Base-by-base conservation (phyloP, 2,888 invertebrate genomes). In the Trichacis sp. region DNA sequence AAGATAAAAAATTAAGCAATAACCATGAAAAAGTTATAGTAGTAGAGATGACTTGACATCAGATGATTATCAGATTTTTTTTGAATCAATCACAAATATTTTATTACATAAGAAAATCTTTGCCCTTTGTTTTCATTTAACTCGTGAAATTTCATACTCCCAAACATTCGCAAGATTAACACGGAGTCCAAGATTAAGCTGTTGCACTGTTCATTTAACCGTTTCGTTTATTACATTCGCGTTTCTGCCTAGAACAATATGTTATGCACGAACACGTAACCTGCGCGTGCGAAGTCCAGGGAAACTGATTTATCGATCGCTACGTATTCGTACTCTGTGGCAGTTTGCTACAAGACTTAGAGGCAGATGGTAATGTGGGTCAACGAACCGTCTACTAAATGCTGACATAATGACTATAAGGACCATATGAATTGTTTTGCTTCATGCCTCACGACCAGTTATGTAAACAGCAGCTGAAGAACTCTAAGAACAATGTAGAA, bases 241-340 rank as follows among this genome's bases (percentile, higher is more conserved):
- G n/a, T n/a, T n/a, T n/a, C n/a, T n/a, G n/a, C n/a, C n/a, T n/a
- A n/a, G n/a, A n/a, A n/a, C n/a, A n/a, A n/a, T n/a, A n/a, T n/a
- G n/a, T n/a, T n/a, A n/a, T n/a, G 2, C 42, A 42, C 18, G 18
- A 42, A 6, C 42, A 11, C 47, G 48, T 59, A 47, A 47, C 47
- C 55, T 56, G 76, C 74, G 77, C 73, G 73, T 77, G 77, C 75
- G 72, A 70, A 64, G 65, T 77, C 60, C 71, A 52, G 18, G 53
- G 57, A 68, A 70, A 77, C 74, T 73, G 76, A 77, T 77, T 77
- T 77, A 77, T 77, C 75, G 77, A 77, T 77, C 71, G 69, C 68
- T 71, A 50, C 67, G n/a, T n/a, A n/a, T n/a, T n/a, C n/a, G n/a
- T n/a, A n/a, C n/a, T n/a, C n/a, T n/a, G n/a, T n/a, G n/a, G n/a